These are phyloP conservation scores for Geodia barretti DNA, from an alignment of 37 sponge, comb jelly and placozoan species.

Conservation along the genomic window DNA sequence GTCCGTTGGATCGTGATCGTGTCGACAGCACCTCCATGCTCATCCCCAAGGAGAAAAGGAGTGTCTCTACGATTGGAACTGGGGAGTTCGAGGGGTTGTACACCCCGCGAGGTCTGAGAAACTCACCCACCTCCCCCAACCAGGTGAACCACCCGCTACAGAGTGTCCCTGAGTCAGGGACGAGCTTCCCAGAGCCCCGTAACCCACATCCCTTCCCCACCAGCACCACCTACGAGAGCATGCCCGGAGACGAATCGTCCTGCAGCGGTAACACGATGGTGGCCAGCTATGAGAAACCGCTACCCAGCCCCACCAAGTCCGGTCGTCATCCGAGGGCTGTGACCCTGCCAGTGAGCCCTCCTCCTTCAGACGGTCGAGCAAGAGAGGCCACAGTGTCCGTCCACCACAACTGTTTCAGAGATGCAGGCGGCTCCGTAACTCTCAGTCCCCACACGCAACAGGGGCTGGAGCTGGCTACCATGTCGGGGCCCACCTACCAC, in stretches of 20 bases:
- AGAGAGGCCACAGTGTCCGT: background rate
- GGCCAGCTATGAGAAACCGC: background rate
- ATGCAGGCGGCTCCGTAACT: background rate
- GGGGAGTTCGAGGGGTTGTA: background rate
- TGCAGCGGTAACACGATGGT: background rate
- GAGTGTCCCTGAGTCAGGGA: constrained; percentile 39
- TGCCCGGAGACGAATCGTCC: background rate
- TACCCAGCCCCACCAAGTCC: background rate
- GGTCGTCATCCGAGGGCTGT: background rate
- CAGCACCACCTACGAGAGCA: constrained; percentile 26
- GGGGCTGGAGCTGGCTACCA: background rate
- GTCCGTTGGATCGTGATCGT: background rate
- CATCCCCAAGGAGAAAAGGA: background rate
- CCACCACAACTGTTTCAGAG: no score
- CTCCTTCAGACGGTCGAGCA: background rate
- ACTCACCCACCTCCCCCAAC: background rate
- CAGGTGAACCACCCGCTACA: background rate
- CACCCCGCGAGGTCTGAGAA: background rate
- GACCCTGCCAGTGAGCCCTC: background rate
- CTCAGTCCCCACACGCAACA: background rate
- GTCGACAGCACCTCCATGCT: background rate
- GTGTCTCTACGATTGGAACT: background rate
- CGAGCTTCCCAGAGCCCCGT: constrained; percentile 15
- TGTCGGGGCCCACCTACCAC: background rate
- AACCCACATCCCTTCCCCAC: constrained; percentile 33